Evolutionary conservation across 2,113 vertebrate genomes (phyloP).

Genomic region (Pimephales promelas): DNA sequence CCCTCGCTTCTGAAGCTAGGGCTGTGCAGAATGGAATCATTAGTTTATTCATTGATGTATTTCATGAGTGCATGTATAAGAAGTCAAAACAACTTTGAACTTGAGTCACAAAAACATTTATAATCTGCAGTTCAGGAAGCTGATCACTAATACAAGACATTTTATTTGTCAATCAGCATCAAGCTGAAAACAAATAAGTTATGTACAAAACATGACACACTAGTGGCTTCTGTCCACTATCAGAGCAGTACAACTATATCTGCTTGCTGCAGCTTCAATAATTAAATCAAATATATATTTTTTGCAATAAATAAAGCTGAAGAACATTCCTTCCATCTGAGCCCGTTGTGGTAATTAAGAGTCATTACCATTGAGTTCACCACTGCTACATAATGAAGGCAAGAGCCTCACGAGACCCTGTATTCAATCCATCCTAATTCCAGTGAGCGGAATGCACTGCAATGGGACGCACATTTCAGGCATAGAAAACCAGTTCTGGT

Average conservation of each 20-base stretch:
- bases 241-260: conserved; percentile 70
- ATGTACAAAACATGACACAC: conserved; percentile 78
- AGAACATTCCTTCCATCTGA: conserved; percentile 76
- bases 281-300: conserved; percentile 75
- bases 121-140: conserved; percentile 69
- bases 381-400: conserved; percentile 64
- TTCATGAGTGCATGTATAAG: conserved; percentile 29
- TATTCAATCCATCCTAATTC: conserved; percentile 59
- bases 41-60: neutral
- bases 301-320: conserved; percentile 81
- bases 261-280: conserved; percentile 77
- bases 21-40: neutral
- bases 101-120: conserved; percentile 65
- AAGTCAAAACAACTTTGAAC: conserved; percentile 25
- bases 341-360: conserved; percentile 62
- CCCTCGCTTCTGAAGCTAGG: neutral
- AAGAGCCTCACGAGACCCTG: conserved; percentile 48
- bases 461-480: conserved; percentile 76
- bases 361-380: conserved; percentile 59
- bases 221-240: conserved; percentile 54
- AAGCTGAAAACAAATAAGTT: conserved; percentile 73
- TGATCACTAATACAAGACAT: conserved; percentile 76
- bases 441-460: conserved; percentile 70
- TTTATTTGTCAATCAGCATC: conserved; percentile 73
- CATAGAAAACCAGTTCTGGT: conserved; percentile 94